Percentiles rank a stretch among this genome's conserved stretches.
Evolutionary conservation across 2,797 vertebrate genomes (phyloP).

Genomic region (Pelobates cultripes): DNA sequence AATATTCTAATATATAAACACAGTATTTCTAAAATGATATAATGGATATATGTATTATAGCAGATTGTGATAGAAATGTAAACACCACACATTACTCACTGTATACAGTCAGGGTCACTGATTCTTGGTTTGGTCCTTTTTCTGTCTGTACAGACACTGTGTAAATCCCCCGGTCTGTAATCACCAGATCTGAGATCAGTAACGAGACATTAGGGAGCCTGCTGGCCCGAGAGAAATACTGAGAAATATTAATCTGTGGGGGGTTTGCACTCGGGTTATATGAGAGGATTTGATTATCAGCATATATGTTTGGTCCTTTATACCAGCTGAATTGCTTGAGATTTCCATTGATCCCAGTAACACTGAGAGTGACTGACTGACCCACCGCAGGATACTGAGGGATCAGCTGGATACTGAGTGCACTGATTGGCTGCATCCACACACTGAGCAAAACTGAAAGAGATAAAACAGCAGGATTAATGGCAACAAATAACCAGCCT

Average conservation of each 20-base stretch:
- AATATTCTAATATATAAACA: too few species aligned
- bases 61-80: background rate
- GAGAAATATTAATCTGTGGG: background rate
- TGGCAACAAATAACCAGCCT: background rate
- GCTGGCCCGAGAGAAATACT: background rate
- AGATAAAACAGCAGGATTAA: background rate
- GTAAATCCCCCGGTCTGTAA: slow-evolving; percentile 20
- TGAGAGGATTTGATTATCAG: slow-evolving; percentile 8
- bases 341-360: slow-evolving; percentile 13
- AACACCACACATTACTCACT: slow-evolving; percentile 19
- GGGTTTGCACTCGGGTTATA: background rate
- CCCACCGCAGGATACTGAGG: slow-evolving; percentile 21
- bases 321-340: slow-evolving; percentile 3
- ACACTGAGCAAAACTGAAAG: slow-evolving; percentile 20
- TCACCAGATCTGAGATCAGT: slow-evolving; percentile 16
- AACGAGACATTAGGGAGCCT: slow-evolving; percentile 28
- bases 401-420: slow-evolving; percentile 20
- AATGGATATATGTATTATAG: too few species aligned
- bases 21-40: too few species aligned
- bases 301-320: slow-evolving; percentile 14
- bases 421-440: slow-evolving; percentile 8
- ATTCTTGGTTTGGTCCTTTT: background rate
- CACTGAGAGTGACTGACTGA: slow-evolving; percentile 16
- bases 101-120: background rate
- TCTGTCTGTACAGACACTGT: slow-evolving; percentile 29